A percentile compares a stretch with the other conserved stretches of the same genome.
These are phyloP conservation scores for Cephalophus harveyi DNA, from an alignment of 2,113 vertebrate genomes.

Conservation along the genomic window DNA sequence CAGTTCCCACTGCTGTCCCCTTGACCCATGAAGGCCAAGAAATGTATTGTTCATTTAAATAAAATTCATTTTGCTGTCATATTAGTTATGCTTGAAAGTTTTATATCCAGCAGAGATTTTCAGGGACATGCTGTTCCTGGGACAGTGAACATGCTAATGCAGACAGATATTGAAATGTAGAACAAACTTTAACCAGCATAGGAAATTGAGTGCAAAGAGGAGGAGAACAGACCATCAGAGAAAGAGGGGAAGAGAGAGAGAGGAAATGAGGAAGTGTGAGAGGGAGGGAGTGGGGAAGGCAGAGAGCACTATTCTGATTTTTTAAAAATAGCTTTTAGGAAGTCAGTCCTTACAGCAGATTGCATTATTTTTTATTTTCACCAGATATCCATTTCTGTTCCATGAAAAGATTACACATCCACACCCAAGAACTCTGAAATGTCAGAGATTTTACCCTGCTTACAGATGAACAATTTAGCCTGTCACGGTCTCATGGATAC, in stretches of 20 bases:
- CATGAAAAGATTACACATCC: neutral
- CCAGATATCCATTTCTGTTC: neutral
- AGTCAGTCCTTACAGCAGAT: neutral
- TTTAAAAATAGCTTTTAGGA: neutral
- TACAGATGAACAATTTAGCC: neutral
- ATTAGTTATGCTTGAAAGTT: constrained; percentile 71
- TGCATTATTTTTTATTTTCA: neutral
- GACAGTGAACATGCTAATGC: constrained; percentile 55
- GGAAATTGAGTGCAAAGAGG: neutral
- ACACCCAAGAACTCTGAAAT: neutral
- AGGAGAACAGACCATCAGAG: neutral
- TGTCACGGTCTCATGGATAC: neutral
- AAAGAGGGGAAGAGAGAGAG: neutral
- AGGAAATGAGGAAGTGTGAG: neutral
- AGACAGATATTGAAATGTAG: constrained; percentile 48
- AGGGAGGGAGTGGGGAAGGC: neutral
- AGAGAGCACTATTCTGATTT: neutral
- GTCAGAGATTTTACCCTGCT: neutral
- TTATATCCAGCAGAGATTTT: constrained; percentile 66
- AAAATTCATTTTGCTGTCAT: constrained; percentile 69
- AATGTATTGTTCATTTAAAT: constrained; percentile 72
- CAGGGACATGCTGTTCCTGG: constrained; percentile 63
- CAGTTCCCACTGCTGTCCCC: constrained; percentile 27
- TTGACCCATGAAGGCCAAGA: constrained; percentile 63
- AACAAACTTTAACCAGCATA: neutral